Evolutionary conservation across 92 coral and sea anemone genomes (phyloP).

Genomic region (Palythoa grandis): DNA sequence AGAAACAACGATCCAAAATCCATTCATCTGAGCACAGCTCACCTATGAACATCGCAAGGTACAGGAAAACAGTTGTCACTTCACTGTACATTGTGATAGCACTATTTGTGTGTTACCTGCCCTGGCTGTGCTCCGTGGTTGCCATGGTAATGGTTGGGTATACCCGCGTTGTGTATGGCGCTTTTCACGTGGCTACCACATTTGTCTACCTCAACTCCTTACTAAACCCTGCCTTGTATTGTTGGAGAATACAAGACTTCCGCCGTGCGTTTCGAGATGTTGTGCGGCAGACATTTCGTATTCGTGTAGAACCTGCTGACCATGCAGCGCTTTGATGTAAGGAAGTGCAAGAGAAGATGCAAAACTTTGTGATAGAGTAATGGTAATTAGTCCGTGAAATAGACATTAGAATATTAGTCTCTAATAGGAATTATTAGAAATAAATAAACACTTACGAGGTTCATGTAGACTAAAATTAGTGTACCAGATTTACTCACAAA

Average conservation of each 20-base stretch:
- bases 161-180: slow-evolving; percentile 19
- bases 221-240: slow-evolving; percentile 28
- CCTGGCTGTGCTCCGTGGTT: slow-evolving; percentile 39
- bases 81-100: slow-evolving; percentile 30
- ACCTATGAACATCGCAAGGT: neutral
- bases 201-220: slow-evolving; percentile 32
- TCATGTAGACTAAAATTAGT: no score
- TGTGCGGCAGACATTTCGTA: neutral
- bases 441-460: no score
- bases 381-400: no score
- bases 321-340: neutral
- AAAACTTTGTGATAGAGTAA: neutral
- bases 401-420: no score
- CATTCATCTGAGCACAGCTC: slow-evolving; percentile 18
- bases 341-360: neutral
- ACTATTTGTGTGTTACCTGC: slow-evolving; percentile 28
- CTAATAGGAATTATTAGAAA: no score
- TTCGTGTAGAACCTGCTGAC: neutral
- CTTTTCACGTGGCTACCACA: slow-evolving; percentile 32
- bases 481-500: no score
- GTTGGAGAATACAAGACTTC: slow-evolving; percentile 39
- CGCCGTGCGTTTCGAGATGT: slow-evolving; percentile 24
- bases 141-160: slow-evolving; percentile 12
- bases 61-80: slow-evolving; percentile 35
- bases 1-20: neutral